phyloP scores from a whole-genome alignment of 92 coral and sea anemone genomes.

The Pocillopora meandrina region DNA sequence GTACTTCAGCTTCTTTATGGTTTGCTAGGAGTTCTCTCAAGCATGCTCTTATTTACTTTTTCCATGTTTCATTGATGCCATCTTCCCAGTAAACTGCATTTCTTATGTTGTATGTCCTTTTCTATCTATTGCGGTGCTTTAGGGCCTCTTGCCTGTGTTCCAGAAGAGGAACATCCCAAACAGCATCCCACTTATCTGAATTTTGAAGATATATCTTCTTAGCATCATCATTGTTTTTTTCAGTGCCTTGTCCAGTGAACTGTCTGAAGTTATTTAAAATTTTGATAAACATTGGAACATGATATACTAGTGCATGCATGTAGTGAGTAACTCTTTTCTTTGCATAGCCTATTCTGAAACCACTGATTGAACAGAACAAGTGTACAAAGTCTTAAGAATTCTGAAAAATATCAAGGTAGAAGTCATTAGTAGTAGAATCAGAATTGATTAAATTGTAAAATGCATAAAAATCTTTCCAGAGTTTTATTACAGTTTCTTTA shows the following conservation, averaged over 20 bases:
- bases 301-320: constrained; percentile 71
- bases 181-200: constrained; percentile 71
- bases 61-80: not conserved
- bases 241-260: no score
- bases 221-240: constrained; percentile 58
- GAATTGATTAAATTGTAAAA: constrained; percentile 27
- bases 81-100: constrained; percentile 29
- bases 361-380: constrained; percentile 46
- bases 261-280: constrained; percentile 52
- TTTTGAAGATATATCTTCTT: constrained; percentile 51
- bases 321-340: constrained; percentile 57
- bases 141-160: constrained; percentile 27
- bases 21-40: no score
- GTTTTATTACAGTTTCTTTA: constrained; percentile 44
- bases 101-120: constrained; percentile 23
- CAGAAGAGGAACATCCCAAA: constrained; percentile 53
- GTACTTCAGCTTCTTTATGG: no score
- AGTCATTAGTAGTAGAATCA: not conserved
- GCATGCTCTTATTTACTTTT: no score
- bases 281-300: constrained; percentile 56
- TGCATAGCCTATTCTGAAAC: constrained; percentile 33
- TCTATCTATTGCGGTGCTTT: constrained; percentile 16
- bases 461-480: constrained; percentile 27
- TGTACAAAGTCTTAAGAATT: constrained; percentile 28
- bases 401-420: not conserved